Conservation (phyloP, 2,888 invertebrate species). For the Mimumesa dahlbomi region DNA sequence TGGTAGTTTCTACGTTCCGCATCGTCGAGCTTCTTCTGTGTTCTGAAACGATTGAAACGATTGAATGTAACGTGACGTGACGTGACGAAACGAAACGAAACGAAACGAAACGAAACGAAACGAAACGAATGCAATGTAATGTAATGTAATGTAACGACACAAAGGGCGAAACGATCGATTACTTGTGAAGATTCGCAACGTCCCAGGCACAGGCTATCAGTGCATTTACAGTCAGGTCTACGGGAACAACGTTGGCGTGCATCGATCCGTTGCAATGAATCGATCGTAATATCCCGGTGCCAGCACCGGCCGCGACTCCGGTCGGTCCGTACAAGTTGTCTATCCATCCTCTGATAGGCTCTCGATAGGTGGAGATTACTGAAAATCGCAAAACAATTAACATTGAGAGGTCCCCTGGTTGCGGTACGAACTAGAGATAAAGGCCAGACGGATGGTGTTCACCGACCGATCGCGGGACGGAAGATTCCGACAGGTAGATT, state of each 20-base stretch:
- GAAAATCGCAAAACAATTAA: conserved; percentile 50
- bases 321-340: conserved; percentile 96
- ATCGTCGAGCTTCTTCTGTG: too few species aligned
- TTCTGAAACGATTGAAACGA: too few species aligned
- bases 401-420: too few species aligned
- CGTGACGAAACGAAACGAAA: too few species aligned
- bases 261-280: conserved; percentile 86
- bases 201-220: conserved; percentile 90
- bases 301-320: conserved; percentile 87
- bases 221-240: conserved; percentile 91
- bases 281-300: conserved; percentile 89
- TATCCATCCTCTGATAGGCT: conserved; percentile 92
- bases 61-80: too few species aligned
- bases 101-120: too few species aligned
- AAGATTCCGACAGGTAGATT: conserved; percentile 91
- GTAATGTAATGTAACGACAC: too few species aligned
- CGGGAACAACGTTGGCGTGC: conserved; percentile 91
- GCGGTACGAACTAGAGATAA: too few species aligned
- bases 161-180: too few species aligned
- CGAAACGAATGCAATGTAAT: too few species aligned
- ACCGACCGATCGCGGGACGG: conserved; percentile 90
- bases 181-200: conserved; percentile 81
- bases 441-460: background rate
- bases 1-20: background rate
- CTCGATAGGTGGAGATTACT: conserved; percentile 86